phyloP scores from a whole-genome alignment of 2,888 invertebrate species.

The Lasiommata megera region DNA sequence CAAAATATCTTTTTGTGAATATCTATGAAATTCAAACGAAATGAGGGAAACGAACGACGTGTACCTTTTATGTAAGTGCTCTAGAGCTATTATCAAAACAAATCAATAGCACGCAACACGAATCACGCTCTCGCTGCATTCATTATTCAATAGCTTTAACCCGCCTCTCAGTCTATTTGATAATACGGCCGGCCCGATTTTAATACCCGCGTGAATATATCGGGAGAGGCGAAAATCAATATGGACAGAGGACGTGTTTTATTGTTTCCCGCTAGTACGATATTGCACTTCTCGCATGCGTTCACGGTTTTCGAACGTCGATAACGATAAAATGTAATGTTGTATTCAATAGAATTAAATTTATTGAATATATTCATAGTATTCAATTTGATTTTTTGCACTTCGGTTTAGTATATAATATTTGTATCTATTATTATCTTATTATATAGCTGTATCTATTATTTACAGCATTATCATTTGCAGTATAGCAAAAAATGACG shows the following conservation, averaged over 20 bases:
- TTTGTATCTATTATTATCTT: too few species aligned
- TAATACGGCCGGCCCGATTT: slow-evolving; percentile 36
- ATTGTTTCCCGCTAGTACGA: slow-evolving; percentile 8
- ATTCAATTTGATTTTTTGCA: too few species aligned
- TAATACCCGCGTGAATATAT: slow-evolving; percentile 26
- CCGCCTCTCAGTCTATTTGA: slow-evolving; percentile 40
- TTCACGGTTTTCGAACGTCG: neutral
- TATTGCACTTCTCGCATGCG: neutral
- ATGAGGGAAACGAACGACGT: slow-evolving; percentile 7
- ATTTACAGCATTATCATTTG: too few species aligned
- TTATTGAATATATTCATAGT: too few species aligned
- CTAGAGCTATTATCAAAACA: slow-evolving; percentile 20
- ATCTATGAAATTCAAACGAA: slow-evolving; percentile 1
- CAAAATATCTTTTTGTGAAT: neutral
- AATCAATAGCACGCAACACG: slow-evolving; percentile 43
- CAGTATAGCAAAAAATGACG: too few species aligned
- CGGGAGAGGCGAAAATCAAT: slow-evolving; percentile 28
- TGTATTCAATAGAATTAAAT: too few species aligned
- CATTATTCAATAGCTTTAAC: slow-evolving; percentile 66
- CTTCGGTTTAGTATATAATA: too few species aligned
- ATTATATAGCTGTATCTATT: too few species aligned
- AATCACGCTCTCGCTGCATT: slow-evolving; percentile 56
- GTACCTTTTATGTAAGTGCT: slow-evolving; percentile 11
- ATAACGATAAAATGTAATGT: too few species aligned
- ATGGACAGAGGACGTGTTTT: slow-evolving; percentile 41